phyloP scores from a whole-genome alignment of 2,113 vertebrate species.

The Meleagris gallopavo region DNA sequence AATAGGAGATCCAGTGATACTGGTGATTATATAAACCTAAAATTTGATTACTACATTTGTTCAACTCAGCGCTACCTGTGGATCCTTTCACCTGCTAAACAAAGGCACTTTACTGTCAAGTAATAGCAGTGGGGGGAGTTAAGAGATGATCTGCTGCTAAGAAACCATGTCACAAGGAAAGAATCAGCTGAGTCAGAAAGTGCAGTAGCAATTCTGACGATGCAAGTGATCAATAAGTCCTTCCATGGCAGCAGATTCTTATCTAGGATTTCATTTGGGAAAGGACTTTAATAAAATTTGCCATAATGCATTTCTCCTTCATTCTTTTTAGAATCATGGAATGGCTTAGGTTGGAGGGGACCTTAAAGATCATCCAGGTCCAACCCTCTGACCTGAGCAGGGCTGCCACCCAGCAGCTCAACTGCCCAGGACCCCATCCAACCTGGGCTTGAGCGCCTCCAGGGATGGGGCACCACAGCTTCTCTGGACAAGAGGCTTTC shows the following conservation, averaged over 20 bases:
- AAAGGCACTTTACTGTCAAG: not conserved
- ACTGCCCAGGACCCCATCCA: too few species aligned
- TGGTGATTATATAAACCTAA: not conserved
- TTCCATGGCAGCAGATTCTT: not conserved
- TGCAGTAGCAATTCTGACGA: not conserved
- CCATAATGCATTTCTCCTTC: not conserved
- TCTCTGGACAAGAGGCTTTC: too few species aligned
- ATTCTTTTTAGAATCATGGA: not conserved
- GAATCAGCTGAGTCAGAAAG: not conserved
- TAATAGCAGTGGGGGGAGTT: not conserved
- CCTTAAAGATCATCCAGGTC: too few species aligned
- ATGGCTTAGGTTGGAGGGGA: too few species aligned
- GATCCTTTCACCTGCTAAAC: accelerated
- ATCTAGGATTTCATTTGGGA: not conserved
- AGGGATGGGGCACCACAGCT: too few species aligned
- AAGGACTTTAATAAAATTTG: not conserved
- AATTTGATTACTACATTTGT: not conserved
- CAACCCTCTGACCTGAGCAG: too few species aligned
- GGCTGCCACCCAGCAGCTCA: too few species aligned
- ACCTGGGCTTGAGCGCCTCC: too few species aligned
- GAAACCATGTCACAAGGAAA: not conserved
- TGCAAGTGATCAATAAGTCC: not conserved
- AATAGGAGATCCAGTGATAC: not conserved
- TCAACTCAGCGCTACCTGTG: not conserved
- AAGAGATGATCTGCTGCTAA: not conserved